Conservation (phyloP, 2,797 vertebrate species). For the Takifugu rubripes region DNA sequence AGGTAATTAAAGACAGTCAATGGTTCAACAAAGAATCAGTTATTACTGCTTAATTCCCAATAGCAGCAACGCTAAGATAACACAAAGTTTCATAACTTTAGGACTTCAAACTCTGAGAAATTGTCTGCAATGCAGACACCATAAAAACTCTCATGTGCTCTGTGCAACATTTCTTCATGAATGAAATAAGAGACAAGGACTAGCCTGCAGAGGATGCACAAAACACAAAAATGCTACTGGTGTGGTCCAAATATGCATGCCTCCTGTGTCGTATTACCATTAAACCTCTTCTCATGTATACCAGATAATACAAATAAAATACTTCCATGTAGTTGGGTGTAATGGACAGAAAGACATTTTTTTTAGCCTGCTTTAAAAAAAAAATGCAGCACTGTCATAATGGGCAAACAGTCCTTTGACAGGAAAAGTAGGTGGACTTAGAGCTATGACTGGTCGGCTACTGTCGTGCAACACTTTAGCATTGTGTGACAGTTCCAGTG, state of each 20-base stretch:
- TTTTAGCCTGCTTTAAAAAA: slow-evolving; percentile 45
- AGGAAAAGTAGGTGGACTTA: neutral
- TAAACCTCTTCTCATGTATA: slow-evolving; percentile 46
- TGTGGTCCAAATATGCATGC: slow-evolving; percentile 46
- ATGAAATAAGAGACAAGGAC: no score
- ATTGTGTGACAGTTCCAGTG: slow-evolving; percentile 5
- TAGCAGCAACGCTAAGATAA: no score
- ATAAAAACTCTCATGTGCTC: no score
- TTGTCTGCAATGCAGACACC: no score
- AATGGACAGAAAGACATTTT: slow-evolving; percentile 41
- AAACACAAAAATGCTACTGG: slow-evolving; percentile 15
- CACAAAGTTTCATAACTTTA: no score
- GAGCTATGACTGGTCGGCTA: slow-evolving; percentile 8
- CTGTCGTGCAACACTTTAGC: slow-evolving; percentile 1
- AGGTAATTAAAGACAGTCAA: no score
- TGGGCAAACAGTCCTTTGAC: slow-evolving; percentile 9
- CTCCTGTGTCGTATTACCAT: slow-evolving; percentile 58
- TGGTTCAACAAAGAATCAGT: no score
- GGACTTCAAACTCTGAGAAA: no score
- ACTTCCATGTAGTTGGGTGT: slow-evolving; percentile 24
- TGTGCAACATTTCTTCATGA: no score
- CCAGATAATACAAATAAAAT: neutral
- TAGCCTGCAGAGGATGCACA: slow-evolving; percentile 7
- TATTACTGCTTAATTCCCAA: no score
- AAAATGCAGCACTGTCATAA: slow-evolving; percentile 25